Base-by-base conservation (phyloP, 2,888 invertebrate species). In the Heliconius charithonia region DNA sequence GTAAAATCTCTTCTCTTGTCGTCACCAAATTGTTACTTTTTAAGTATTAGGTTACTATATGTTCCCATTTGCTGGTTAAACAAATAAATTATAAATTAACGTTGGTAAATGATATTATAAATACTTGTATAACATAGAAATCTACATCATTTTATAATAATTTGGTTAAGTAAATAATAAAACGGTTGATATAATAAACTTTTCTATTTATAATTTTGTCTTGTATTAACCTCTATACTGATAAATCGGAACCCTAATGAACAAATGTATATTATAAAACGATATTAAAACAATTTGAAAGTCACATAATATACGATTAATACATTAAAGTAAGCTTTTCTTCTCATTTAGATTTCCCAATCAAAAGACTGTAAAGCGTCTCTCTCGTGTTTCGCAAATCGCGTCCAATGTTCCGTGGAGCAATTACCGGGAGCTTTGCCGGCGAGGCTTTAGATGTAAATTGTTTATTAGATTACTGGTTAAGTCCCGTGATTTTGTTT, bases 351-450 rank as follows among this genome's bases (percentile, higher is more conserved):
- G 32, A 66, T 37, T 72, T 56, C 41, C 72, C 65, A 77, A 77
- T 72, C 66, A 56, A 77, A 77, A 66, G 56, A 22, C 56, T 72
- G n/a, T 32, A 66, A 72, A 66, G 66, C 25, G 70, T 59, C 66
- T 12, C n/a, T 6, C 66, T 66, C 37, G 77, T 65, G 72, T 72
- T 65, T 65, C 25, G 51, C 51, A 56, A 77, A 56, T 72, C 72
- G 37, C 71, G 41, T 72, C 66, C 41, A 72, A 63, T 77, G 72
- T 72, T 66, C 65, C 72, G 37, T 72, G 37, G 37, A 65, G 41
- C 65, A 72, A 77, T 77, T 72, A 73, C 51, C 29, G n/a, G 12
- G 41, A 41, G 67, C 41, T 66, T 66, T 67, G 66, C 66, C 67
- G 13, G 67, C 66, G n/a, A n/a, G n/a, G 66, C 51, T 71, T 56